Conservation (phyloP, 2,113 vertebrate genomes). For the Columba janthina region DNA sequence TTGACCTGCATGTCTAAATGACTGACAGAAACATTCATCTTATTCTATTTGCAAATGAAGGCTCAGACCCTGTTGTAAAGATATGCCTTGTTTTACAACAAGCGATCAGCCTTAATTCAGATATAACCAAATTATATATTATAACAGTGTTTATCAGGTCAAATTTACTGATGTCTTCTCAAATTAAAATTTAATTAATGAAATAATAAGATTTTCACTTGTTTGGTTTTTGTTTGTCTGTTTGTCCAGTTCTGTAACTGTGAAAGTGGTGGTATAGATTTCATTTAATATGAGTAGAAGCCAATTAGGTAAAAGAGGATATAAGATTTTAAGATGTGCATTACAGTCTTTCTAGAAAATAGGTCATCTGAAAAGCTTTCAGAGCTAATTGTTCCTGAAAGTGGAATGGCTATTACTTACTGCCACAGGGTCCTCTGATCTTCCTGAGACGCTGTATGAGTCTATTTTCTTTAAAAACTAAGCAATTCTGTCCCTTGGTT, state of each 20-base stretch:
- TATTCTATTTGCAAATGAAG: neutral
- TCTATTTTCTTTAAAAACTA: slow-evolving; percentile 6
- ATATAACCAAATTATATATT: neutral
- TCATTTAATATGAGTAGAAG: neutral
- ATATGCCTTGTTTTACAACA: neutral
- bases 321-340: neutral
- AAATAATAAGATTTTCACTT: fast-evolving
- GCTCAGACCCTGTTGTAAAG: neutral
- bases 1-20: neutral
- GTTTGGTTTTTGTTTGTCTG: neutral
- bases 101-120: neutral
- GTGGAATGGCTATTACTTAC: neutral
- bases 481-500: neutral
- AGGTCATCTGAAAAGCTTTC: neutral
- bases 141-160: neutral
- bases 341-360: neutral
- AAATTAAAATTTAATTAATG: neutral
- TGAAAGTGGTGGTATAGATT: neutral
- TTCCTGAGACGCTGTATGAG: neutral
- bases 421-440: slow-evolving; percentile 17
- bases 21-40: neutral
- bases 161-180: neutral
- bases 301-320: neutral
- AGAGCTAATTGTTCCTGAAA: slow-evolving; percentile 1
- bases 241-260: neutral